phyloP scores from a whole-genome alignment of 2,113 vertebrate species.

The Agapornis roseicollis region DNA sequence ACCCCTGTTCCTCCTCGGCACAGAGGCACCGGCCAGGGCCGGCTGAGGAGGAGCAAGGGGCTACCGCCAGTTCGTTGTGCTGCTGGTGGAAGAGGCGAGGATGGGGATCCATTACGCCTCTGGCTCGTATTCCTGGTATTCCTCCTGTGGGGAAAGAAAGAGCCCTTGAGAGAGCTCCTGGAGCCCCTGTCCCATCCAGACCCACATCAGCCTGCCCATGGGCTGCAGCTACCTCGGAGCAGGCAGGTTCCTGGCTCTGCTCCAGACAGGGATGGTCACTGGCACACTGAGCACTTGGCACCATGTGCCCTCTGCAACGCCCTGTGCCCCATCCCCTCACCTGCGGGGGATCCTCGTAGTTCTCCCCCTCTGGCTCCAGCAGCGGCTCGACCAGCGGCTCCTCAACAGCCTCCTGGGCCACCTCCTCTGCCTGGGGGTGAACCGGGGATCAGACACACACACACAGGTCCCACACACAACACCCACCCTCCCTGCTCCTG shows the following conservation, averaged over 20 bases:
- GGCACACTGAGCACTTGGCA: rapidly evolving
- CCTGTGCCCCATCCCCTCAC: slow-evolving; percentile 58
- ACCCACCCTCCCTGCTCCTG: not conserved
- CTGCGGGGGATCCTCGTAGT: slow-evolving; percentile 91
- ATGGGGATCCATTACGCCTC: slow-evolving; percentile 87
- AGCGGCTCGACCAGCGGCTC: slow-evolving; percentile 88
- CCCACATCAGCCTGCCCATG: rapidly evolving
- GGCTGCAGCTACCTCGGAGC: not conserved
- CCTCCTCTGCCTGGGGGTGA: slow-evolving; percentile 85
- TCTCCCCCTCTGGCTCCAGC: slow-evolving; percentile 91
- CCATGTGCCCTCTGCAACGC: rapidly evolving
- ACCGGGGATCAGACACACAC: not conserved
- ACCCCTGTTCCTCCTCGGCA: slow-evolving; percentile 48
- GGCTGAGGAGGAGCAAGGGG: slow-evolving; percentile 40
- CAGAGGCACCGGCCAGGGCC: not conserved
- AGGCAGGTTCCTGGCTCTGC: not conserved
- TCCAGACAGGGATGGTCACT: rapidly evolving
- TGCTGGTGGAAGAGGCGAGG: slow-evolving; percentile 87
- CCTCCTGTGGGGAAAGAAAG: slow-evolving; percentile 76
- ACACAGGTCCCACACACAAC: rapidly evolving
- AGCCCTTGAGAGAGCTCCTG: not conserved
- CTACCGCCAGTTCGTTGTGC: slow-evolving; percentile 85
- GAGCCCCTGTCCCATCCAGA: not conserved
- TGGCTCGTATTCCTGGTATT: slow-evolving; percentile 96
- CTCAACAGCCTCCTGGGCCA: slow-evolving; percentile 94